Percentiles rank a stretch among this genome's conserved stretches.
phyloP scores from a whole-genome alignment of 2,113 vertebrate species.

The Serilophus lunatus region DNA sequence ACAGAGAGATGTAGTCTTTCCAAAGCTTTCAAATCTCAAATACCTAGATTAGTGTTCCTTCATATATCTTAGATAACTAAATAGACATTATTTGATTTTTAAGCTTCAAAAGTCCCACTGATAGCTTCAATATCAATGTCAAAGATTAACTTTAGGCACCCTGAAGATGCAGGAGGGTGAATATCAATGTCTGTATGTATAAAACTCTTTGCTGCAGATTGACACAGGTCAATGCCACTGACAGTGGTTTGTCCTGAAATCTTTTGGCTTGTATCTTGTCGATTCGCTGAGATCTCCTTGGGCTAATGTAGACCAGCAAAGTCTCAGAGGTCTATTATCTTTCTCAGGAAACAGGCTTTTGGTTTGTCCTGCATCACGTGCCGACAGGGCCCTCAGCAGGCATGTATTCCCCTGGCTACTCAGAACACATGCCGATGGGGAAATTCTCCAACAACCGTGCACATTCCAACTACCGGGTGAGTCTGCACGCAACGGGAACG shows the following conservation, averaged over 20 bases:
- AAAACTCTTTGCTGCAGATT: background rate
- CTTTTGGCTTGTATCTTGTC: accelerated
- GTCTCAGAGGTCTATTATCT: background rate
- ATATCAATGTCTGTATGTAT: accelerated
- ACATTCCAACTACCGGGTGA: conserved; percentile 95
- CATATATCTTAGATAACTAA: background rate
- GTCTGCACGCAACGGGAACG: conserved; percentile 11
- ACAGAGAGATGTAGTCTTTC: background rate
- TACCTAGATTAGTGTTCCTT: background rate
- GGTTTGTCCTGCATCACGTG: conserved; percentile 96
- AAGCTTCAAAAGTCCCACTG: background rate
- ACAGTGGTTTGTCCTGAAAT: background rate
- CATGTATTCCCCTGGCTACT: conserved; percentile 88
- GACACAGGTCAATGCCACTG: background rate
- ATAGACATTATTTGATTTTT: background rate
- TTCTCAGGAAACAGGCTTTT: conserved; percentile 93
- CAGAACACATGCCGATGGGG: conserved; percentile 90
- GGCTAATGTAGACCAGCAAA: background rate
- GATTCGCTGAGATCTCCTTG: background rate
- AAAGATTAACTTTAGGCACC: background rate
- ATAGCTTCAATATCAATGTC: background rate
- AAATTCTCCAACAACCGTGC: conserved; percentile 92
- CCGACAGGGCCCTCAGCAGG: conserved; percentile 92
- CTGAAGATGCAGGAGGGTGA: background rate
- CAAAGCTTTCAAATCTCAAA: background rate